These are phyloP conservation scores for Sacculina carcini DNA, from an alignment of 2,888 invertebrate species.

Conservation along the genomic window DNA sequence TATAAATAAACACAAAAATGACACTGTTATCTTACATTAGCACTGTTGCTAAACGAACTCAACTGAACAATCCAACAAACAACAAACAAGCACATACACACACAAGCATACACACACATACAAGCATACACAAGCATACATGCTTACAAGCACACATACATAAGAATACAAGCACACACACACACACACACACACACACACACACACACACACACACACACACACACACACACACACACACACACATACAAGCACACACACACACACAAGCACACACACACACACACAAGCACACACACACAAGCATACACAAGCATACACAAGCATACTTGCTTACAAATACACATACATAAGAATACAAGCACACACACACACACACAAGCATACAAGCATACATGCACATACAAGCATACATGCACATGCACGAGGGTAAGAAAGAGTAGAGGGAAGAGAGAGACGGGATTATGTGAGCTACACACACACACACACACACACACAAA, in stretches of 20 bases:
- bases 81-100: neutral
- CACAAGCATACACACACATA: neutral
- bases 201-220: neutral
- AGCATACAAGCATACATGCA: neutral
- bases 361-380: no score
- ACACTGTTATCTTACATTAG: no score
- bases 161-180: no score
- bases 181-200: neutral
- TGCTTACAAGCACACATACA: neutral
- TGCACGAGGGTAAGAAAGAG: neutral
- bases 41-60: no score
- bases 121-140: neutral
- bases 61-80: no score
- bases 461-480: neutral
- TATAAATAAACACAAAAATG: no score
- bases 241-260: no score
- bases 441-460: neutral
- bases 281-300: no score
- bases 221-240: neutral
- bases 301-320: no score
- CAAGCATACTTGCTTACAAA: no score
- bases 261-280: no score
- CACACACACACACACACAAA: neutral
- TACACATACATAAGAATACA: no score
- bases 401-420: neutral